A percentile compares a stretch with the other conserved stretches of the same genome.
Evolutionary conservation across 2,888 invertebrate species (phyloP).

Genomic region (Perizoma affinitatum): DNA sequence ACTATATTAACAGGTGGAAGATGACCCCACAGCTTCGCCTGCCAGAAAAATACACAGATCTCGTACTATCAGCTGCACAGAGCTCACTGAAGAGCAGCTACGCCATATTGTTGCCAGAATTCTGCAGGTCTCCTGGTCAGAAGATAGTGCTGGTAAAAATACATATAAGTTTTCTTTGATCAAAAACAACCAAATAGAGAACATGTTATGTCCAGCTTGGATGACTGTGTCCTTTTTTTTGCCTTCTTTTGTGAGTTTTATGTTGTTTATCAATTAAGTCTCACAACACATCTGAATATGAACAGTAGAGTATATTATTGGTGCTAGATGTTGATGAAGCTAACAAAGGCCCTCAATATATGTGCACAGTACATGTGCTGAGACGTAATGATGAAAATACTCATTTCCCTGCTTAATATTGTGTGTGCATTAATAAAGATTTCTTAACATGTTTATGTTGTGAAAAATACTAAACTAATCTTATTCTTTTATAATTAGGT

Average conservation of each 20-base stretch:
- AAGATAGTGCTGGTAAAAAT: slow-evolving; percentile 78
- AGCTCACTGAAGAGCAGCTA: slow-evolving; percentile 87
- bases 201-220: no score
- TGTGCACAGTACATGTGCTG: no score
- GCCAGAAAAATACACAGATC: slow-evolving; percentile 73
- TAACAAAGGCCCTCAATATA: no score
- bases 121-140: slow-evolving; percentile 89
- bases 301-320: not conserved
- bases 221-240: no score
- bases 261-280: no score
- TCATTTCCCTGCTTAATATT: no score
- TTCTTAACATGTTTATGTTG: not conserved
- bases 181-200: not conserved
- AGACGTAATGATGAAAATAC: no score
- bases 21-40: slow-evolving; percentile 74
- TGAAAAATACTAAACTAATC: not conserved
- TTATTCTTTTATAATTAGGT: slow-evolving; percentile 56
- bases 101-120: slow-evolving; percentile 87
- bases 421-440: no score
- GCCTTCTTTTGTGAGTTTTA: no score
- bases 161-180: not conserved
- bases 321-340: not conserved
- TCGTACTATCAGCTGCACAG: slow-evolving; percentile 80
- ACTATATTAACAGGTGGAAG: slow-evolving; percentile 67
- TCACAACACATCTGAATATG: not conserved